Evolutionary conservation across 64 coral and sea anemone species (phyloP), one percentile per base, ranked within the genome.

Genomic region (Stylophora pistillata): DNA sequence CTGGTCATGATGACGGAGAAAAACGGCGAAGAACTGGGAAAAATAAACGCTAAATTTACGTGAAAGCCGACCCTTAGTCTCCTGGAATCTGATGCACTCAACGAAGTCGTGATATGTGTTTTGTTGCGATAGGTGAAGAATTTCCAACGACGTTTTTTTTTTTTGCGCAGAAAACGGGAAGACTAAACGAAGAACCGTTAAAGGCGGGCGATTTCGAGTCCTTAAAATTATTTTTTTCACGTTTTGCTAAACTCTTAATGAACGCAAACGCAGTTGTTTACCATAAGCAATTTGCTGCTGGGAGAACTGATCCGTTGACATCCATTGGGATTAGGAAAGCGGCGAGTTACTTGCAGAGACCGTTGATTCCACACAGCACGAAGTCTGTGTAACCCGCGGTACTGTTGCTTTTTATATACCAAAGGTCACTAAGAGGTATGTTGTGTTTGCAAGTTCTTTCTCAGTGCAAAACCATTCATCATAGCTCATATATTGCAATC

Each of bases 81-180:
- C 3, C 23, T 9, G 61, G 14, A 68, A 69, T 84, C 33, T 23
- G 5, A 60, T 63, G 80, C 34, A 66, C 52, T 52, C 53, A 33
- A 31, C 10, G 10, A 53, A 84, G 14, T 79, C 13, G 30, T 59
- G 15, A 13, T 16, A 58, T 59, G 55, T 26, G 55, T 79, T 60
- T 26, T 58, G 23, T 79, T 61, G 53, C 75, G 1, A 56, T 13
- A 14, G 53, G 75, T 25, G 37, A 26, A 69, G 23, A 84, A 79
- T 56, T 27, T 10, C 47, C 3, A 31, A 79, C 59, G 55, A 58
- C 56, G 1, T 79, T 79, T 79, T 26, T 58, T 59, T 14, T 28
- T 56, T 77, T 55, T 77, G 53, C 52, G 10, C 10, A 9, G 9
- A n/a, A 84, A 52, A 69, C 33, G 33, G 80, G 80, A 84, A 84